These are phyloP conservation scores for Scartelaos histophorus DNA, from an alignment of 2,113 vertebrate species.

Conservation along the genomic window DNA sequence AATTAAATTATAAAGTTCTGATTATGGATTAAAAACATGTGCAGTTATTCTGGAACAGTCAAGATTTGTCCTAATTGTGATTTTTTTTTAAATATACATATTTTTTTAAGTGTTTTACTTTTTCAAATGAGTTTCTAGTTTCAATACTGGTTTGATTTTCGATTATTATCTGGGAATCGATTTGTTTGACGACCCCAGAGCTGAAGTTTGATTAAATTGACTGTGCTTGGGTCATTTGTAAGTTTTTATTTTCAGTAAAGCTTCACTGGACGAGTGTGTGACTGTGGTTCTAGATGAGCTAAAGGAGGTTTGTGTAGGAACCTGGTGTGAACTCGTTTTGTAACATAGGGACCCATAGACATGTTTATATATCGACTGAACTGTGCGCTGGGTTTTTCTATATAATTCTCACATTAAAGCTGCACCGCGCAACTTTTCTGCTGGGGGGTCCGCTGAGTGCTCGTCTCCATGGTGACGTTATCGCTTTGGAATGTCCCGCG, in stretches of 20 bases:
- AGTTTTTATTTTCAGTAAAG: background rate
- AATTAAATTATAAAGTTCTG: background rate
- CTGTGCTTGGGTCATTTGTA: background rate
- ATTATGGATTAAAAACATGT: background rate
- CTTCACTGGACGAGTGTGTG: background rate
- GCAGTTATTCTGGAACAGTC: no score
- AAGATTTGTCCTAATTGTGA: background rate
- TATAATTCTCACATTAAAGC: slow-evolving; percentile 28
- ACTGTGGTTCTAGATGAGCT: background rate
- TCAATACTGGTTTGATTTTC: background rate
- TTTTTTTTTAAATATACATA: no score
- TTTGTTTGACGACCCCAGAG: background rate
- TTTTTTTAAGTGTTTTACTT: background rate
- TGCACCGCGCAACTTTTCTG: no score
- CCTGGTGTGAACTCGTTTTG: background rate
- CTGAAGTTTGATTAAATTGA: background rate
- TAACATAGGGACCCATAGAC: background rate
- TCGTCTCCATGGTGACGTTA: no score
- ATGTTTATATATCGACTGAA: background rate
- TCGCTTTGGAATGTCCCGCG: no score
- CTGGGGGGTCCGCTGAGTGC: no score
- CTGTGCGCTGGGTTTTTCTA: slow-evolving; percentile 32
- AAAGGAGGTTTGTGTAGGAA: background rate
- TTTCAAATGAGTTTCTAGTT: no score
- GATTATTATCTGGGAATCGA: background rate